These are phyloP conservation scores for Pitta sordida DNA, from an alignment of 2,113 vertebrate species.

Conservation along the genomic window DNA sequence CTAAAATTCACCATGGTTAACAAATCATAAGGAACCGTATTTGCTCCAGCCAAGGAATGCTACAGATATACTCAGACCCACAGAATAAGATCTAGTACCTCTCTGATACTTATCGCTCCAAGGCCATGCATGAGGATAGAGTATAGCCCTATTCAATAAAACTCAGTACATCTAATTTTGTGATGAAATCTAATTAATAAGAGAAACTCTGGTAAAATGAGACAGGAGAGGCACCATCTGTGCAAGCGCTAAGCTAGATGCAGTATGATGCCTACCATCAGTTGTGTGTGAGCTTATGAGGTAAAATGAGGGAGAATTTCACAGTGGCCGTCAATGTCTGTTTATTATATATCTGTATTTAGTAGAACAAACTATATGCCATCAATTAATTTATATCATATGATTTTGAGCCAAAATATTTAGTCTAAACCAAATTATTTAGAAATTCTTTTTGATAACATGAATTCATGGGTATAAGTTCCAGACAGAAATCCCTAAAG, in stretches of 20 bases:
- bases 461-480: neutral
- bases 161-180: neutral
- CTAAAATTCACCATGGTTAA: neutral
- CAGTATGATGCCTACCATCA: neutral
- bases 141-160: neutral
- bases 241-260: neutral
- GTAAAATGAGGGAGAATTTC: neutral
- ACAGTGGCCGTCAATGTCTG: neutral
- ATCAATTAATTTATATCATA: neutral
- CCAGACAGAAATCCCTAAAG: neutral
- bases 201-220: neutral
- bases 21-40: neutral
- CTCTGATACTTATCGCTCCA: neutral
- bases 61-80: neutral
- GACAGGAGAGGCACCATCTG: neutral
- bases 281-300: neutral
- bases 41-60: neutral
- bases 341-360: neutral
- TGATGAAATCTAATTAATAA: neutral
- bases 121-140: neutral
- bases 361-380: neutral
- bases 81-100: neutral
- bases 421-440: neutral
- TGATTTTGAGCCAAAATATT: neutral
- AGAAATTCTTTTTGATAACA: neutral